phyloP scores from a whole-genome alignment of 2,797 vertebrate genomes.

The Sebastes trivittatus region DNA sequence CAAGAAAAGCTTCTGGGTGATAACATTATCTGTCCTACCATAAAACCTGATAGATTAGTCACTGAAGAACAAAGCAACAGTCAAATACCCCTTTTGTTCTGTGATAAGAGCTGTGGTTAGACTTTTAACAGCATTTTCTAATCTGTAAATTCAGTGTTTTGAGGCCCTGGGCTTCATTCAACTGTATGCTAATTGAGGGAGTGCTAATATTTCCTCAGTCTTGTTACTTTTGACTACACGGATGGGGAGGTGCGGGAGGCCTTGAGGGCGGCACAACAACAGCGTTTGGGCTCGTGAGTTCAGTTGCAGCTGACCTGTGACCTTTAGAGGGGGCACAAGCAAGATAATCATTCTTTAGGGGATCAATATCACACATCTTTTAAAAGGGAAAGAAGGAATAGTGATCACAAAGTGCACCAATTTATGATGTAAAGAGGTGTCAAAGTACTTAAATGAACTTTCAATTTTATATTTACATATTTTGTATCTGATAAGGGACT shows the following conservation, averaged over 20 bases:
- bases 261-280: neutral
- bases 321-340: neutral
- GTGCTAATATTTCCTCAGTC: slow-evolving; percentile 30
- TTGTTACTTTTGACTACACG: slow-evolving; percentile 32
- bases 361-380: neutral
- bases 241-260: neutral
- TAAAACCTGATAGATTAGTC: slow-evolving; percentile 79
- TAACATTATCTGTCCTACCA: slow-evolving; percentile 72
- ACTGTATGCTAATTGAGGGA: slow-evolving; percentile 74
- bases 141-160: slow-evolving; percentile 61
- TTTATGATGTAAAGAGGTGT: neutral
- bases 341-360: neutral
- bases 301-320: slow-evolving; percentile 8
- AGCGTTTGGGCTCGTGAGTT: neutral
- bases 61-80: slow-evolving; percentile 72
- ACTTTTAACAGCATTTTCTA: slow-evolving; percentile 60
- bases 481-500: neutral
- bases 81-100: slow-evolving; percentile 53
- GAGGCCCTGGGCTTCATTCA: slow-evolving; percentile 49
- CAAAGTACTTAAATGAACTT: neutral
- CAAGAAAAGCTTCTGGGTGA: slow-evolving; percentile 63
- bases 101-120: slow-evolving; percentile 63
- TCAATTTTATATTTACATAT: neutral
- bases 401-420: neutral
- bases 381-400: neutral